Evolutionary conservation across 2,797 vertebrate species (phyloP), one percentile per base, ranked within the genome.

Genomic region (Channa striata): DNA sequence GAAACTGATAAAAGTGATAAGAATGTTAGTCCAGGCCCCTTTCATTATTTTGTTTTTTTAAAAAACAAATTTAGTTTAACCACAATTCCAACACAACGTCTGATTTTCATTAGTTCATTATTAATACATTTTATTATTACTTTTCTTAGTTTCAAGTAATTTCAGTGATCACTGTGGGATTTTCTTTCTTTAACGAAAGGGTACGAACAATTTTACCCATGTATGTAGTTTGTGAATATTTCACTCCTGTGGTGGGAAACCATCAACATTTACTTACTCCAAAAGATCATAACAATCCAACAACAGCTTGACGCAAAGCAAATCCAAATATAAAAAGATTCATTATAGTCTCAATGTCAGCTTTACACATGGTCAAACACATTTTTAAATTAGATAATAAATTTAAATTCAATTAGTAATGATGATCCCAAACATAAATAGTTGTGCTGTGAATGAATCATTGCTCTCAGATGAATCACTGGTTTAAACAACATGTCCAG

Each of bases 371-470:
- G 9, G n/a, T n/a, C 33, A 37, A 52, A 49, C 16, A 17, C 19
- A 17, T 43, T 7, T 43, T 17, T 17, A 50, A 68, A 80, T 4
- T 30, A 59, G 44, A 40, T 40, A 13, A 16, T 17, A 43, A 16
- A 54, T 54, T 12, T 1, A 54, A 36, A 36, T 36, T 13, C 6
- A 19, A 53, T 12, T 7, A 34, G 25, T 34, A 12, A 40, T 2
- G 11, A 40, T 43, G 40, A 16, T 43, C 3, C 34, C 6, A 4
- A 50, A 52, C 12, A 6, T 36, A 37, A 37, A 8, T 11, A 4
- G 33, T 64, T 4, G n/a, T 13, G 42, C 19, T 21, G 1, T 60
- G 7, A 12, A 30, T 36, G 39, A 58, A 9, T 4, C 12, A n/a
- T 30, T 47, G 33, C 62, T 12, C 39, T 59, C 21, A 19, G 33